phyloP scores from a whole-genome alignment of 2,113 vertebrate genomes.

The Puffinus mauretanicus region DNA sequence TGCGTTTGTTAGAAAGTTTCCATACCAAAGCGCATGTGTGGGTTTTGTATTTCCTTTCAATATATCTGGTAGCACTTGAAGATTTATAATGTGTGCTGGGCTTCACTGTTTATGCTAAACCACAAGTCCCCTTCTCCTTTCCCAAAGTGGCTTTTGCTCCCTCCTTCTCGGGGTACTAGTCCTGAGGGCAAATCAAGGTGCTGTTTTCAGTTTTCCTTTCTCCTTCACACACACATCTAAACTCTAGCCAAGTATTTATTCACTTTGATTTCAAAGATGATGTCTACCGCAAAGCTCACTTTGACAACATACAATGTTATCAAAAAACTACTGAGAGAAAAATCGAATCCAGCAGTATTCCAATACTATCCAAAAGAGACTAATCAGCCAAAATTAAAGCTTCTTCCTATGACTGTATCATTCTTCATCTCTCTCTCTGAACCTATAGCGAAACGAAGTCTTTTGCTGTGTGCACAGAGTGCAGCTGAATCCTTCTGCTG shows the following conservation, averaged over 20 bases:
- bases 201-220: neutral
- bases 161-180: neutral
- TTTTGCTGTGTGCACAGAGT: neutral
- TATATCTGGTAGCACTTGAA: neutral
- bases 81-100: neutral
- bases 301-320: neutral
- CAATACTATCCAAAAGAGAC: neutral
- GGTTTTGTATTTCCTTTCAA: neutral
- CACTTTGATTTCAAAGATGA: neutral
- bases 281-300: neutral
- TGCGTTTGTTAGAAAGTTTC: neutral
- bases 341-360: neutral
- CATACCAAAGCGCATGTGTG: neutral
- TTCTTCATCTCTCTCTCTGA: neutral
- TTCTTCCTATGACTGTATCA: neutral
- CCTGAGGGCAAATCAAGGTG: neutral
- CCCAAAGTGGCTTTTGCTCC: neutral
- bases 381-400: neutral
- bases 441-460: fast-evolving
- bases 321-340: neutral
- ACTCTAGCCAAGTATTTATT: neutral
- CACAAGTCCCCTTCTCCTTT: neutral
- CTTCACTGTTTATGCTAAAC: neutral
- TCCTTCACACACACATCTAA: neutral
- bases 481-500: neutral